Evolutionary conservation across 2,888 invertebrate genomes (phyloP).

Genomic region (Heteromyza rotundicornis): DNA sequence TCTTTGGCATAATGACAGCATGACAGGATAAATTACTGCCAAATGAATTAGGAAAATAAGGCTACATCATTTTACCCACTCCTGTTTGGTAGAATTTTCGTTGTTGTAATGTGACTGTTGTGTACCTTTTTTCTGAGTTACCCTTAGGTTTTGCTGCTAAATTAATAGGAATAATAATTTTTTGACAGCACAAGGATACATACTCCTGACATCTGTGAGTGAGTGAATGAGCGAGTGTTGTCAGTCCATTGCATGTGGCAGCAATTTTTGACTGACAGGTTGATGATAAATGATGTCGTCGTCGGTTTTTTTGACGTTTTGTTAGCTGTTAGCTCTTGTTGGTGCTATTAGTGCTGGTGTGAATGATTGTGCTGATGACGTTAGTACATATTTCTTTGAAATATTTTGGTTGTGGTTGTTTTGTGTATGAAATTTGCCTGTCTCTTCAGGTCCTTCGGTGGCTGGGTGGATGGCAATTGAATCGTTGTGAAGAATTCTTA

Average conservation of each 20-base stretch:
- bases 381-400: conserved; percentile 52
- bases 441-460: too few relatives aligned
- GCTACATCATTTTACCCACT: conserved; percentile 33
- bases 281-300: conserved; percentile 61
- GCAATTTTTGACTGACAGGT: conserved; percentile 52
- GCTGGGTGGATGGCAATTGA: too few relatives aligned
- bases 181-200: conserved; percentile 61
- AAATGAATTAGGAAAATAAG: conserved; percentile 57
- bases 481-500: too few relatives aligned
- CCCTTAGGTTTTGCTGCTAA: conserved; percentile 35
- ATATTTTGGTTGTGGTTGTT: too few relatives aligned
- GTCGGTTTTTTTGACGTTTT: conserved; percentile 33
- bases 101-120: too few relatives aligned
- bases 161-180: conserved; percentile 60
- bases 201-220: conserved; percentile 24
- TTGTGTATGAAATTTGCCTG: too few relatives aligned
- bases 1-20: conserved; percentile 58
- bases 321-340: not conserved
- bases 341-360: conserved; percentile 9
- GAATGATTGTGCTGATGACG: conserved; percentile 36
- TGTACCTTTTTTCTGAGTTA: not conserved
- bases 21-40: conserved; percentile 63
- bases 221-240: conserved; percentile 29
- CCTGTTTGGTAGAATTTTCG: not conserved
- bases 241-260: conserved; percentile 29